These are phyloP conservation scores for Cichlasoma orientale DNA, from an alignment of 2,797 vertebrate species.

Conservation along the genomic window DNA sequence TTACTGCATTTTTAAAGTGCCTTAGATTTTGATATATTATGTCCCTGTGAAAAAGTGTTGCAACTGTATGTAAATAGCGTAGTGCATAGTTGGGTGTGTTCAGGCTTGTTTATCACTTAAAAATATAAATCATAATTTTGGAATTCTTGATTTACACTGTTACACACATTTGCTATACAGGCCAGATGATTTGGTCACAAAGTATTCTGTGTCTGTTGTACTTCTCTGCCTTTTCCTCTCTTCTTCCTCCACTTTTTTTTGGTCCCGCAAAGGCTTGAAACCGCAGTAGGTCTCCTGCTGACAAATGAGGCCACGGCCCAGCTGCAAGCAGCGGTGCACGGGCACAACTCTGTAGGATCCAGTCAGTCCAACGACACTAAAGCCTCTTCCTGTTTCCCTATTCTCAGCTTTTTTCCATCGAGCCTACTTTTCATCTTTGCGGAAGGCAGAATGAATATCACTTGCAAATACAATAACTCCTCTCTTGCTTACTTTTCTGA, in stretches of 20 bases:
- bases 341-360: slow-evolving; percentile 27
- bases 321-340: slow-evolving; percentile 33
- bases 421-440: background rate
- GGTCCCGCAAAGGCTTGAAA: background rate
- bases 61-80: background rate
- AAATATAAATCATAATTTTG: too few species aligned
- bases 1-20: background rate
- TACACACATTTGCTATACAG: background rate
- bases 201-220: background rate
- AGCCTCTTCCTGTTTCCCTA: background rate
- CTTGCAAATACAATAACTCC: background rate
- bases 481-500: slow-evolving; percentile 6
- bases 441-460: slow-evolving; percentile 17
- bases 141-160: background rate
- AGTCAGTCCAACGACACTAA: slow-evolving; percentile 35
- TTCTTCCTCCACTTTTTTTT: background rate
- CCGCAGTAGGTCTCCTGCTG: slow-evolving; percentile 24
- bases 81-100: background rate
- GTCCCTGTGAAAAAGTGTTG: background rate
- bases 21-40: background rate
- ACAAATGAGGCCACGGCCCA: slow-evolving; percentile 56
- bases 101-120: too few species aligned
- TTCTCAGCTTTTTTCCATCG: background rate
- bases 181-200: rapidly evolving
- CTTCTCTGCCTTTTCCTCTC: background rate